These are phyloP conservation scores for Pseudorectes ferrugineus DNA, from an alignment of 2,113 vertebrate species.

Conservation along the genomic window DNA sequence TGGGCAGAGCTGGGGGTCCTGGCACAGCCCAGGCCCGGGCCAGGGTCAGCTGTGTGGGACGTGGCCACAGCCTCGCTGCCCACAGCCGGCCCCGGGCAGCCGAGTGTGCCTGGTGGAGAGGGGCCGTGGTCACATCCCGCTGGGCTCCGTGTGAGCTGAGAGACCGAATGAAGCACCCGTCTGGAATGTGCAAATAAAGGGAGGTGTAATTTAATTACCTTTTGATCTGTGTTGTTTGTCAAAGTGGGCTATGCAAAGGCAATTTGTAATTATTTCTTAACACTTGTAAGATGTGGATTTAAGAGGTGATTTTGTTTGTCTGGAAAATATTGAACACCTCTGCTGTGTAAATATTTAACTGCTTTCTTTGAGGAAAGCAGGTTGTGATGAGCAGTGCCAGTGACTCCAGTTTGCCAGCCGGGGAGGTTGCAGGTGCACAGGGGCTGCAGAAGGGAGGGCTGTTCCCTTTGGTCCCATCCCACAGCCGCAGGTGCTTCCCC, in stretches of 20 bases:
- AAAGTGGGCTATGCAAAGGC: background rate
- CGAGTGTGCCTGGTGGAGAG: background rate
- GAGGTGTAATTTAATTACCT: slow-evolving; percentile 1
- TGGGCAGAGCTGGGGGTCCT: background rate
- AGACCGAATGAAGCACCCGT: background rate
- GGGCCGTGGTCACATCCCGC: background rate
- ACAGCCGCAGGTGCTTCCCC: background rate
- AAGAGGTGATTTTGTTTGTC: background rate
- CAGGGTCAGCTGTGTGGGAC: background rate
- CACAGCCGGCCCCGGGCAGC: background rate
- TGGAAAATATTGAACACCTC: background rate
- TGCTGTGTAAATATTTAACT: background rate
- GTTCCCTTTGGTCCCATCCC: background rate
- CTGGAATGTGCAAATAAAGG: background rate
- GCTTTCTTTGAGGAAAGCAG: background rate
- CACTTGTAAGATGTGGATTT: background rate
- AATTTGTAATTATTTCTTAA: background rate
- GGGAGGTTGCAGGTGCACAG: background rate
- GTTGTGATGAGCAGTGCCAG: background rate
- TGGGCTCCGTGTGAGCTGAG: background rate
- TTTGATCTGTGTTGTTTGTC: background rate
- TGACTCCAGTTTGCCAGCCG: background rate
- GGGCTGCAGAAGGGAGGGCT: background rate
- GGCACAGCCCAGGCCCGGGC: background rate
- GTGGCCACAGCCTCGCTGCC: accelerated